Base-by-base conservation (phyloP, 2,888 invertebrate genomes). In the Agrochola litura region DNA sequence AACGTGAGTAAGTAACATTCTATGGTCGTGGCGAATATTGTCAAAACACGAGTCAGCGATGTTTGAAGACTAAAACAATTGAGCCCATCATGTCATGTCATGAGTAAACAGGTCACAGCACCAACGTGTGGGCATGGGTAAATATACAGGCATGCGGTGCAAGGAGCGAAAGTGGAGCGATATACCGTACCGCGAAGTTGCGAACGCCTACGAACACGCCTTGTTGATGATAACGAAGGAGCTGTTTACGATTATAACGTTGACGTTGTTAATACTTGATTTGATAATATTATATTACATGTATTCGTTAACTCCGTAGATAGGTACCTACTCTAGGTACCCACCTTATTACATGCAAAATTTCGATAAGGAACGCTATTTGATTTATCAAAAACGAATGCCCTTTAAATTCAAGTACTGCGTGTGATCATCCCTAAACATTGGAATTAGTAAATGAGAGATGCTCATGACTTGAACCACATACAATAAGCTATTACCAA, bases 31-130 rank as follows among this genome's bases (percentile, higher is more conserved):
- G 89, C 87, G 84, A 91, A 91, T 94, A 94, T 94, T 95, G 92
- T 92, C 92, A 94, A 94, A 95, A 95, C 94, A 95, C 83, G 82
- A 87, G 81, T 87, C 87, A 90, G 83, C 87, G 80, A 83, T 89
- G 87, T 84, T 76, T 89, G 85, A 89, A 89, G 89, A 88, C 89
- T 90, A 89, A 92, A 94, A 92, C 92, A 93, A 93, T 93, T 93
- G 91, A 90, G 86, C 77, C 80, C 86, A 88, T 85, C 86, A 86
- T 86, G 84, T 85, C 86, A 86, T 86, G 84, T 86, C 80, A 80
- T 68, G 81, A 84, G 87, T 89, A 92, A 93, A 91, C 91, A 89
- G 93, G 93, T 93, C 92, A 92, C 85, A 77, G 79, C 86, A 81
- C 73, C 83, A 78, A 79, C 81, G 88, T 89, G 89, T 88, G 86